phyloP scores from a whole-genome alignment of 2,113 vertebrate genomes.

The Solea solea region DNA sequence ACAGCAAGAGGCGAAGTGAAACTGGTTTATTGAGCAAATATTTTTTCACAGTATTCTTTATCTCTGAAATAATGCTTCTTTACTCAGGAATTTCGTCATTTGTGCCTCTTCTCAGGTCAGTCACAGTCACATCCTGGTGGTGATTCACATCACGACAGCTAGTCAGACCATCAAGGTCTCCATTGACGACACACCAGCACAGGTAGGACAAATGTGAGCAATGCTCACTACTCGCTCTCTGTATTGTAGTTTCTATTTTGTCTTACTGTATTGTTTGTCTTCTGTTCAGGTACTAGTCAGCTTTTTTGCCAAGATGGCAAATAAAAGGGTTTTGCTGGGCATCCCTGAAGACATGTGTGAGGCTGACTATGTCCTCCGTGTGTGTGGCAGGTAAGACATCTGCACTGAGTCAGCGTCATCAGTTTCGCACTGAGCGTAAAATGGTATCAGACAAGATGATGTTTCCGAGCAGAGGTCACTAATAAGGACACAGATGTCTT shows the following conservation, averaged over 20 bases:
- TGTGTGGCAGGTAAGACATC: slow-evolving; percentile 86
- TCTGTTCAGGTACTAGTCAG: slow-evolving; percentile 78
- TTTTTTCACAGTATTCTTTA: no score
- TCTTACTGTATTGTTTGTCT: background rate
- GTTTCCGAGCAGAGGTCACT: no score
- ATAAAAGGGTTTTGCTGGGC: slow-evolving; percentile 90
- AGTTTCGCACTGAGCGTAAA: background rate
- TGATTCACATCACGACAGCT: slow-evolving; percentile 89
- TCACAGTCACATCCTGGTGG: slow-evolving; percentile 88
- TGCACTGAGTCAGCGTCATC: background rate
- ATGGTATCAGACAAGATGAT: background rate
- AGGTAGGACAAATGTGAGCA: slow-evolving; percentile 63
- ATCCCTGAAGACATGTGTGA: slow-evolving; percentile 89
- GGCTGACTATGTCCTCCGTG: slow-evolving; percentile 90
- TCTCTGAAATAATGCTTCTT: no score
- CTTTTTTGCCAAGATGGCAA: slow-evolving; percentile 92
- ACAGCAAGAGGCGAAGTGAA: no score
- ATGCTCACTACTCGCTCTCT: background rate
- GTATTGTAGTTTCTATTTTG: background rate
- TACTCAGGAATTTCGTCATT: background rate
- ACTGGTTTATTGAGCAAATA: no score
- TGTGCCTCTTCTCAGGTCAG: slow-evolving; percentile 65
- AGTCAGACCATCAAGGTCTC: slow-evolving; percentile 96
- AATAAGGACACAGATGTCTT: no score
- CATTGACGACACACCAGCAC: slow-evolving; percentile 88